Percentiles rank a stretch among this genome's conserved stretches.
These are phyloP conservation scores for Colletes gigas DNA, from an alignment of 1,140 invertebrate species.

Conservation along the genomic window DNA sequence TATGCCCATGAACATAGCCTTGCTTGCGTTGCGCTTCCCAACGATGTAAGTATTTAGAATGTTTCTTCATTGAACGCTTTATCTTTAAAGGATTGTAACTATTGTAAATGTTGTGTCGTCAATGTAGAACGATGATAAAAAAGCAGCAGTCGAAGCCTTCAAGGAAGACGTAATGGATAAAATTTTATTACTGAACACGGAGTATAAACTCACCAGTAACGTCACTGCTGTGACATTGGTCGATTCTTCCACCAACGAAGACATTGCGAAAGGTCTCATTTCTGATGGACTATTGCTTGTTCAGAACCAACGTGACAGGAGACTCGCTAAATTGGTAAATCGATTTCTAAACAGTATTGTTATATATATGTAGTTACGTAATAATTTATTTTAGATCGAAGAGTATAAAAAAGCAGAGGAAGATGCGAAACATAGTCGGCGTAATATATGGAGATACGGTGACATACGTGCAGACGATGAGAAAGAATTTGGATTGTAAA, in stretches of 20 bases:
- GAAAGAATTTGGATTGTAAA: constrained; percentile 88
- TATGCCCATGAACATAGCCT: constrained; percentile 93
- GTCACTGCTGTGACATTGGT: constrained; percentile 88
- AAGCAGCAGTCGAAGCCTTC: constrained; percentile 88
- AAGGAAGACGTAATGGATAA: constrained; percentile 85
- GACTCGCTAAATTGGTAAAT: constrained; percentile 89
- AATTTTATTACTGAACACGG: constrained; percentile 88
- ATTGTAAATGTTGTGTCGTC: not conserved
- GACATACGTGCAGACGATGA: constrained; percentile 96
- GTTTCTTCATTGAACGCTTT: not conserved
- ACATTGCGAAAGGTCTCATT: constrained; percentile 92
- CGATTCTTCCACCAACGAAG: constrained; percentile 87
- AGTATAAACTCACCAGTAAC: constrained; percentile 84
- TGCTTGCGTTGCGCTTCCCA: constrained; percentile 91
- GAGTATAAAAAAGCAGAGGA: constrained; percentile 94
- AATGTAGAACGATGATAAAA: constrained; percentile 89
- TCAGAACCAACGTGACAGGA: constrained; percentile 90
- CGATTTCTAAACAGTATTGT: constrained; percentile 6
- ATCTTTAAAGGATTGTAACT: constrained; percentile 1
- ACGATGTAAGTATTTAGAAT: constrained; percentile 85
- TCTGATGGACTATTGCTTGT: constrained; percentile 92
- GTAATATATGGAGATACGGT: constrained; percentile 97
- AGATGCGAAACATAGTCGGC: constrained; percentile 90
- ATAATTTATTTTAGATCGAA: constrained; percentile 81
- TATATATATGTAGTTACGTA: constrained; percentile 10